Percentiles rank a stretch among this genome's conserved stretches.
phyloP scores from a whole-genome alignment of 2,113 vertebrate species.

The Tragulus kanchil region DNA sequence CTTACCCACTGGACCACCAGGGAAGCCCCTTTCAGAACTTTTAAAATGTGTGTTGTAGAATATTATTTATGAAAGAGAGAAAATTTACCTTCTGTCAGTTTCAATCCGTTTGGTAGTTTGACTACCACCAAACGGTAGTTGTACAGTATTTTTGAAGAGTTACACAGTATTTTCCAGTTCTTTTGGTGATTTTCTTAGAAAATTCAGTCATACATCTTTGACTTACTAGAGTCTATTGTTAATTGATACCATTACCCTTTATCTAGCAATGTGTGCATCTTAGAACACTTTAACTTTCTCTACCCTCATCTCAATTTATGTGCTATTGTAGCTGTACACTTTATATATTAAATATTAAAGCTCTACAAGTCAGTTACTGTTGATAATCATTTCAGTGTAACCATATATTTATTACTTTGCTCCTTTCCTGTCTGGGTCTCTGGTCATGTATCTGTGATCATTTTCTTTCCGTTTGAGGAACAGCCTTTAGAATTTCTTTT shows the following conservation, averaged over 20 bases:
- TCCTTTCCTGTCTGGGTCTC: conserved; percentile 2
- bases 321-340: neutral
- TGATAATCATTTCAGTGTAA: conserved; percentile 1
- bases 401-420: neutral
- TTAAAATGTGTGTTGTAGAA: neutral
- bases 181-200: neutral
- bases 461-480: conserved; percentile 21
- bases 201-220: conserved; percentile 30
- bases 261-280: neutral
- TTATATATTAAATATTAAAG: neutral
- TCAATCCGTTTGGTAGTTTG: neutral
- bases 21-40: neutral
- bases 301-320: conserved; percentile 3
- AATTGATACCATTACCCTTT: neutral
- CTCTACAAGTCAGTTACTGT: neutral
- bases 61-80: neutral
- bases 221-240: neutral
- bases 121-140: neutral
- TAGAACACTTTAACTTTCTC: conserved; percentile 10
- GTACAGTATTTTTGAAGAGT: no score
- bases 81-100: neutral
- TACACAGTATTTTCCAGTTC: neutral
- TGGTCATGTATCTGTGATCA: neutral
- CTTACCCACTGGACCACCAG: no score
- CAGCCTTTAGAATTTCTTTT: conserved; percentile 17